Percentiles rank a stretch among this genome's conserved stretches.
Conservation (phyloP, 1,140 invertebrate genomes). For the Aradophagus sp. region DNA sequence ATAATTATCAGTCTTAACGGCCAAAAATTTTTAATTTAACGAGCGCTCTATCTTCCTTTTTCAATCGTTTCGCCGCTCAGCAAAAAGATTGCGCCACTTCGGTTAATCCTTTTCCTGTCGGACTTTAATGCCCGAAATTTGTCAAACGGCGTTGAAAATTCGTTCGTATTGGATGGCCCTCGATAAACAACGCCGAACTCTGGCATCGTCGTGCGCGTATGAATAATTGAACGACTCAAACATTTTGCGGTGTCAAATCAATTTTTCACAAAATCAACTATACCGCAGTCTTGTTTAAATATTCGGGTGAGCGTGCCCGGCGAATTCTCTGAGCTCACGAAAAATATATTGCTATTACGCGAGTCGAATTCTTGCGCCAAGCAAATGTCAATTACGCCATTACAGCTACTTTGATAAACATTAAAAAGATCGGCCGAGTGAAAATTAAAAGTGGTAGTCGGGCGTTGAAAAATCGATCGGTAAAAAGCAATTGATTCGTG, state of each 20-base stretch:
- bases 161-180: too few species aligned
- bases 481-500: slow-evolving; percentile 6
- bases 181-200: slow-evolving; percentile 10
- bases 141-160: not conserved
- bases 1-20: slow-evolving; percentile 42
- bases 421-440: not conserved
- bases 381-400: too few species aligned
- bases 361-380: slow-evolving; percentile 10
- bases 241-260: slow-evolving; percentile 34
- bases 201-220: slow-evolving; percentile 3
- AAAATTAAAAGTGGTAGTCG: not conserved
- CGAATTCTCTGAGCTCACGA: slow-evolving; percentile 17
- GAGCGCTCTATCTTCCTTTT: too few species aligned
- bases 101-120: not conserved
- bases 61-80: too few species aligned
- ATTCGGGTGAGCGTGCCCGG: slow-evolving; percentile 17
- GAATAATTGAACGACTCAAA: slow-evolving; percentile 27
- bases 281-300: slow-evolving; percentile 37
- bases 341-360: slow-evolving; percentile 37
- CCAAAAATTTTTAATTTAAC: too few species aligned
- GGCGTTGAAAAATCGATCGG: slow-evolving; percentile 2
- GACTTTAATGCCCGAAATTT: not conserved
- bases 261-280: slow-evolving; percentile 30
- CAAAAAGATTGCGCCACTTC: too few species aligned
- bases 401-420: too few species aligned